Evolutionary conservation across 2,113 vertebrate genomes (phyloP).

Genomic region (Platichthys flesus): DNA sequence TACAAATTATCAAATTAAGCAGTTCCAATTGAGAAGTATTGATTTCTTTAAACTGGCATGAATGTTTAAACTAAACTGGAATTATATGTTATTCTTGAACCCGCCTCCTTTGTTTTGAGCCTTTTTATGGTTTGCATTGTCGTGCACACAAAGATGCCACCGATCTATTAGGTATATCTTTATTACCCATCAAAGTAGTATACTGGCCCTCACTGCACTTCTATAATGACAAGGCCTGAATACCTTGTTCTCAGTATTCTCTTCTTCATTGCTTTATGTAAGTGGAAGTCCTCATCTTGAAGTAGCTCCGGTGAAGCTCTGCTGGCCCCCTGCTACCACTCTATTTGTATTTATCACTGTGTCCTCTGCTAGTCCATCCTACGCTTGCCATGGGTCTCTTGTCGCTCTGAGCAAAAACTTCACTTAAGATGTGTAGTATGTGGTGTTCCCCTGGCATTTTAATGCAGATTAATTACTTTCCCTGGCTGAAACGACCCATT

Average conservation of each 20-base stretch:
- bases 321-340: conserved; percentile 26
- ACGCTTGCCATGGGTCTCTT: conserved; percentile 57
- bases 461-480: conserved; percentile 90
- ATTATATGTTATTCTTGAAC: background rate
- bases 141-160: background rate
- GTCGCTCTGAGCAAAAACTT: conserved; percentile 62
- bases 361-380: conserved; percentile 57
- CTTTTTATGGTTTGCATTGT: background rate
- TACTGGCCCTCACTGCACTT: background rate
- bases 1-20: too few species aligned
- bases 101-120: background rate
- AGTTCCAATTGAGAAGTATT: too few species aligned
- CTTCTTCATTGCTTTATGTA: background rate
- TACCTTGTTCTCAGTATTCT: background rate
- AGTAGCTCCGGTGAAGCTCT: conserved; percentile 15
- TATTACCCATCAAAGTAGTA: background rate
- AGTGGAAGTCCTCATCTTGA: conserved; percentile 2
- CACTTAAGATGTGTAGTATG: conserved; percentile 69
- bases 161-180: background rate
- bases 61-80: background rate
- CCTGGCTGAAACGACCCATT: conserved; percentile 84
- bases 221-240: background rate
- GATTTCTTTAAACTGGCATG: background rate
- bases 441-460: conserved; percentile 78
- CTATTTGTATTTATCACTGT: conserved; percentile 56